Evolutionary conservation across 2,888 invertebrate species (phyloP).

Genomic region (Pollenia angustigena): DNA sequence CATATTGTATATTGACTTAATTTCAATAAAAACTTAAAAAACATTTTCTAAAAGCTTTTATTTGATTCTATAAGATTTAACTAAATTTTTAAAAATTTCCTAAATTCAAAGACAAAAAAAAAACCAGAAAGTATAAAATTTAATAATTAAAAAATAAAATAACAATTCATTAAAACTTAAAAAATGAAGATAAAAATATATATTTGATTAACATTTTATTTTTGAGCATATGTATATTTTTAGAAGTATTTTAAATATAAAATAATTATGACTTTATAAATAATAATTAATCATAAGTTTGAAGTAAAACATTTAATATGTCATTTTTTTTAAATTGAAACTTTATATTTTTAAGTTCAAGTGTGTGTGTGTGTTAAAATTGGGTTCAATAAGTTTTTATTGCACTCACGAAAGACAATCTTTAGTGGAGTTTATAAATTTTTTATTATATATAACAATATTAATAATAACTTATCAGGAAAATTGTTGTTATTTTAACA

Average conservation of each 20-base stretch:
- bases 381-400: conserved; percentile 43
- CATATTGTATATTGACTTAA: conserved; percentile 56
- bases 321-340: conserved; percentile 44
- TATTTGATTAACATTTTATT: conserved; percentile 41
- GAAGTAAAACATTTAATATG: conserved; percentile 41
- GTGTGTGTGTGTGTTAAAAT: conserved; percentile 24
- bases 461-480: conserved; percentile 56
- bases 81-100: conserved; percentile 60
- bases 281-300: conserved; percentile 46
- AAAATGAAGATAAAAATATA: conserved; percentile 32
- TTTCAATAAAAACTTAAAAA: conserved; percentile 53
- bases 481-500: conserved; percentile 44
- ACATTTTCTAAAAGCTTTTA: conserved; percentile 68
- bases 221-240: conserved; percentile 60
- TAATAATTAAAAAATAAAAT: conserved; percentile 53
- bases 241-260: conserved; percentile 28
- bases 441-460: conserved; percentile 38
- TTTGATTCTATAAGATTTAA: conserved; percentile 62
- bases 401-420: conserved; percentile 19
- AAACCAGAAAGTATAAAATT: conserved; percentile 30
- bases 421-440: conserved; percentile 11
- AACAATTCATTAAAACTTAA: conserved; percentile 58
- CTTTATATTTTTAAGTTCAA: conserved; percentile 38
- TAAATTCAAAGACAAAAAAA: conserved; percentile 50
- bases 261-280: conserved; percentile 58